phyloP scores from a whole-genome alignment of 2,113 vertebrate genomes.

The Anarhynchus alexandrinus region DNA sequence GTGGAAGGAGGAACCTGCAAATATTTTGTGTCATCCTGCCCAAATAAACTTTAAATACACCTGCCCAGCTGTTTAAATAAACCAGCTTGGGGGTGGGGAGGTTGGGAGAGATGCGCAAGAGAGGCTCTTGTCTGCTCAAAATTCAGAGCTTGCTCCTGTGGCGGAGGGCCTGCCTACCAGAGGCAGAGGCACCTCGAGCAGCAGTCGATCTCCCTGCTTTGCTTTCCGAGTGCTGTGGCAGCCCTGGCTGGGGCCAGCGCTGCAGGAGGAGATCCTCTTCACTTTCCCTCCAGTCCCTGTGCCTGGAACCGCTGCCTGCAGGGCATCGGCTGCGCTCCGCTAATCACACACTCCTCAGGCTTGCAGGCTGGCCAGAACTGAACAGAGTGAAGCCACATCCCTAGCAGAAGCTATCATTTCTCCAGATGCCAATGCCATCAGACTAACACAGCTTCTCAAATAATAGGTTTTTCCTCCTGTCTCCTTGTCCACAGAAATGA shows the following conservation, averaged over 20 bases:
- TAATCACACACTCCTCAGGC: background rate
- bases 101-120: background rate
- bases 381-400: background rate
- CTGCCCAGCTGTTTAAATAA: background rate
- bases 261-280: background rate
- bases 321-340: background rate
- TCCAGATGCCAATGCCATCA: background rate
- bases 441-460: background rate
- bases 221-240: background rate
- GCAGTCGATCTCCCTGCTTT: background rate
- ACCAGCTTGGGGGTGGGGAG: too few species aligned
- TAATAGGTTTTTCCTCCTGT: background rate
- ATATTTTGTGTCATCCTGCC: background rate
- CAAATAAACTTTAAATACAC: background rate
- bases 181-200: background rate
- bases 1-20: background rate
- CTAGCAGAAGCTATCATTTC: background rate
- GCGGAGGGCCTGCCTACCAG: background rate
- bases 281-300: rapidly evolving
- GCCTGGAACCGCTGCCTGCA: background rate
- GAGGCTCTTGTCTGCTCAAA: background rate
- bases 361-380: background rate
- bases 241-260: background rate
- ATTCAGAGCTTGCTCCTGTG: background rate
- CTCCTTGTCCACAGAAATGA: background rate